These are phyloP conservation scores for Patella ulyssiponensis DNA, from an alignment of 2,888 invertebrate species.

Conservation along the genomic window DNA sequence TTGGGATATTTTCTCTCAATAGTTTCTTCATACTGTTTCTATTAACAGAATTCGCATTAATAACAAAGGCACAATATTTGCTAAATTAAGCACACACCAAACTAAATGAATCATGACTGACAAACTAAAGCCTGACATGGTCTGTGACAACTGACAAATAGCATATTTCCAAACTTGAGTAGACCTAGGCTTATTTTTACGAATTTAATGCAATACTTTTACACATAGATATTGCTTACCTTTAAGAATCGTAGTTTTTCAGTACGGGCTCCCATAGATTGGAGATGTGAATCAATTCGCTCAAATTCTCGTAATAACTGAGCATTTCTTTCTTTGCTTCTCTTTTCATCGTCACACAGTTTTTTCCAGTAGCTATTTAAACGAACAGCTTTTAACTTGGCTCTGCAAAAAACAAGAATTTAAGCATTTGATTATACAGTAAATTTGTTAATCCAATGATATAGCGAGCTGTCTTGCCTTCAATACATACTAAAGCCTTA, in stretches of 20 bases:
- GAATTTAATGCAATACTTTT: too few species aligned
- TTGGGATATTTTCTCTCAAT: slow-evolving; percentile 66
- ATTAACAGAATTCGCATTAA: background rate
- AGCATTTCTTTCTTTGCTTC: slow-evolving; percentile 65
- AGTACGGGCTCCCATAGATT: slow-evolving; percentile 56
- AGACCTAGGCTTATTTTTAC: too few species aligned
- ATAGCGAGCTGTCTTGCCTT: too few species aligned
- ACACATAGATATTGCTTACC: slow-evolving; percentile 41
- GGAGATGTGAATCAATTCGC: slow-evolving; percentile 62
- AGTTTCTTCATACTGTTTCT: slow-evolving; percentile 64
- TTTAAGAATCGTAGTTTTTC: slow-evolving; percentile 63
- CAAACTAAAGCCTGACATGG: too few species aligned
- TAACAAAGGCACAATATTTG: too few species aligned
- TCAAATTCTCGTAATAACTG: slow-evolving; percentile 65
- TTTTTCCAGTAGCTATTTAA: slow-evolving; percentile 69
- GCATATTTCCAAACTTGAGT: too few species aligned
- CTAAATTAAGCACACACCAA: too few species aligned
- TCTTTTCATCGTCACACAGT: slow-evolving; percentile 67
- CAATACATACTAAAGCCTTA: too few species aligned
- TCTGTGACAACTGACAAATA: too few species aligned
- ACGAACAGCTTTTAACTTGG: slow-evolving; percentile 61
- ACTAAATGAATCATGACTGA: too few species aligned
- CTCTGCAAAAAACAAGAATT: slow-evolving; percentile 38
- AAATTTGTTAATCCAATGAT: too few species aligned
- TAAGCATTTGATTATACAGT: too few species aligned